phyloP scores from a whole-genome alignment of 2,797 vertebrate species.

The Gephyroberyx darwinii region DNA sequence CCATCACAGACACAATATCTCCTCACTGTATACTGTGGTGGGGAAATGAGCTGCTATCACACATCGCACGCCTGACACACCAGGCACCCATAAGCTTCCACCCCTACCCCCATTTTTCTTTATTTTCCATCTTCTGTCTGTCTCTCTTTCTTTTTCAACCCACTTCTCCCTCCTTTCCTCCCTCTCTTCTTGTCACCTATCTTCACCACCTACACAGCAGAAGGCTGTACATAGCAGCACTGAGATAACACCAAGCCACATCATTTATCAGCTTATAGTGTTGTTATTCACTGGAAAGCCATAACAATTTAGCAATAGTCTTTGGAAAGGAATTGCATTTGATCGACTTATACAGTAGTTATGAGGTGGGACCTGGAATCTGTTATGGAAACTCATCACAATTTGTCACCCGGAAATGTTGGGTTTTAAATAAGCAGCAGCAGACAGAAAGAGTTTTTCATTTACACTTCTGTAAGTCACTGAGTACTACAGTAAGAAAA shows the following conservation, averaged over 20 bases:
- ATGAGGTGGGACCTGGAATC: constrained; percentile 28
- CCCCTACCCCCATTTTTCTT: constrained; percentile 31
- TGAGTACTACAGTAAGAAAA: constrained; percentile 7
- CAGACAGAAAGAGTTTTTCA: neutral
- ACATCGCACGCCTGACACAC: constrained; percentile 68
- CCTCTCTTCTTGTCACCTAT: constrained; percentile 72
- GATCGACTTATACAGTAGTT: constrained; percentile 27
- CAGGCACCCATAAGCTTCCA: constrained; percentile 52
- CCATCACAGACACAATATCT: constrained; percentile 53
- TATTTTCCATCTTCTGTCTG: constrained; percentile 58
- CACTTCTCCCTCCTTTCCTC: constrained; percentile 52
- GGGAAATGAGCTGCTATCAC: constrained; percentile 42
- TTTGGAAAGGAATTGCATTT: constrained; percentile 21
- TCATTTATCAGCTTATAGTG: constrained; percentile 70
- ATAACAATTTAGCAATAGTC: constrained; percentile 47
- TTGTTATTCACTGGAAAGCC: constrained; percentile 54
- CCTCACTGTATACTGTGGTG: constrained; percentile 37
- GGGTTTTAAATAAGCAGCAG: neutral
- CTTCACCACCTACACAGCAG: constrained; percentile 75
- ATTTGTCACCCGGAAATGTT: neutral
- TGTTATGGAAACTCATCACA: constrained; percentile 11
- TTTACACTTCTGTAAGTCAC: neutral
- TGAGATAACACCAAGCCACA: constrained; percentile 70
- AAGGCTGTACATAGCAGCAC: constrained; percentile 62
- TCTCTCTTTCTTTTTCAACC: constrained; percentile 49